phyloP scores from a whole-genome alignment of 2,888 invertebrate species.

The Ectobius pallidus region DNA sequence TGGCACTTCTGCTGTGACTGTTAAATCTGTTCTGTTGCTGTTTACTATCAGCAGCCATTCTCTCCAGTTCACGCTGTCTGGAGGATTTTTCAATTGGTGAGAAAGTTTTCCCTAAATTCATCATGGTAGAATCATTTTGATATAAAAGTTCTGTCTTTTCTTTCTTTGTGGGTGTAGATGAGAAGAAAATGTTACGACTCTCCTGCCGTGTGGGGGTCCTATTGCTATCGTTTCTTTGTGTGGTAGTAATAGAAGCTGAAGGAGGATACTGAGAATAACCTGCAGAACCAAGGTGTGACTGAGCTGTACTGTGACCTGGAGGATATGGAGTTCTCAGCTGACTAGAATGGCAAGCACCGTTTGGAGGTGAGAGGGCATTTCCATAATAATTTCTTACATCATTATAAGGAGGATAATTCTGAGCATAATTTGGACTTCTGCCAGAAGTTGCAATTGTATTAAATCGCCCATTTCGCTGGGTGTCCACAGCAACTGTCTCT shows the following conservation, averaged over 20 bases:
- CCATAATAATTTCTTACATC: neutral
- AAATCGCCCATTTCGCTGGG: conserved; percentile 11
- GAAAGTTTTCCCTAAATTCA: conserved; percentile 11
- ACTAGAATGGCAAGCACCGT: conserved; percentile 25
- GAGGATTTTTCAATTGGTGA: conserved; percentile 25
- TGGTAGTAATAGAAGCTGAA: conserved; percentile 17
- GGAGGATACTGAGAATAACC: conserved; percentile 4
- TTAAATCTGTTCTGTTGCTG: neutral
- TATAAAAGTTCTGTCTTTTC: neutral
- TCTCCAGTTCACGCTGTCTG: neutral
- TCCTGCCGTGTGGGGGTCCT: neutral
- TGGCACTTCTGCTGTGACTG: neutral
- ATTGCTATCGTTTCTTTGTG: conserved; percentile 6
- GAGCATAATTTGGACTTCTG: neutral
- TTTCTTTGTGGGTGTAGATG: conserved; percentile 28
- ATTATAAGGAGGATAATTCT: neutral
- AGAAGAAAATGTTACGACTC: conserved; percentile 1
- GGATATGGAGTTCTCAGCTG: neutral
- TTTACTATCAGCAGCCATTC: neutral
- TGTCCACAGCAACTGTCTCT: neutral
- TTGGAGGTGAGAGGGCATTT: neutral
- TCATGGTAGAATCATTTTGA: neutral
- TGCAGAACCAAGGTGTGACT: neutral
- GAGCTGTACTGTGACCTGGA: neutral
- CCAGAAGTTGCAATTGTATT: conserved; percentile 22